Evolutionary conservation across 1,140 invertebrate species (phyloP).

Genomic region (Sitophilus oryzae): DNA sequence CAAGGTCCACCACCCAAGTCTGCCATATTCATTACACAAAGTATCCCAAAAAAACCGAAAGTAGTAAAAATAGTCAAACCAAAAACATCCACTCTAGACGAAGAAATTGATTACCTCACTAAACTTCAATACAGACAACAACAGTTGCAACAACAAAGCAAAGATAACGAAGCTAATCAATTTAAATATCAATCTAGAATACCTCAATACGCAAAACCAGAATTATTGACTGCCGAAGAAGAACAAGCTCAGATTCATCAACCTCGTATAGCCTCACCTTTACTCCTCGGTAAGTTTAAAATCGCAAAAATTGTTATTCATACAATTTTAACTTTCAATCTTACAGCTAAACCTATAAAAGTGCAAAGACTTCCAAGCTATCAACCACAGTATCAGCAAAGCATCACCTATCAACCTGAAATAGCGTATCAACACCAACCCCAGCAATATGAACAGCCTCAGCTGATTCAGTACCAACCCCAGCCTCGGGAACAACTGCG

Average conservation of each 20-base stretch:
- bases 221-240: slow-evolving; percentile 1
- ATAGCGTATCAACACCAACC: neutral
- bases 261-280: neutral
- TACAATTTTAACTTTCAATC: neutral
- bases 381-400: slow-evolving; percentile 8
- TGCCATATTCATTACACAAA: neutral
- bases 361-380: neutral
- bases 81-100: neutral
- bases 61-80: neutral
- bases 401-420: slow-evolving; percentile 4
- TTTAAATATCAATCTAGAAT: slow-evolving; percentile 14
- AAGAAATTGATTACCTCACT: slow-evolving; percentile 4
- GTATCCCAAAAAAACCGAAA: neutral
- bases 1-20: neutral
- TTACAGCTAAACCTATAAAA: slow-evolving; percentile 3
- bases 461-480: slow-evolving; percentile 2
- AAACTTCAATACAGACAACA: slow-evolving; percentile 5
- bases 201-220: neutral
- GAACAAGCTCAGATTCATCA: slow-evolving; percentile 4
- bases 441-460: slow-evolving; percentile 1
- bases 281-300: neutral
- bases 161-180: neutral
- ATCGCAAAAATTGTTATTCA: too few species aligned
- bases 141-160: slow-evolving; percentile 1
- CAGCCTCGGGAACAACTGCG: neutral